phyloP scores from a whole-genome alignment of 92 coral and sea anemone genomes.

The Pocillopora meandrina region DNA sequence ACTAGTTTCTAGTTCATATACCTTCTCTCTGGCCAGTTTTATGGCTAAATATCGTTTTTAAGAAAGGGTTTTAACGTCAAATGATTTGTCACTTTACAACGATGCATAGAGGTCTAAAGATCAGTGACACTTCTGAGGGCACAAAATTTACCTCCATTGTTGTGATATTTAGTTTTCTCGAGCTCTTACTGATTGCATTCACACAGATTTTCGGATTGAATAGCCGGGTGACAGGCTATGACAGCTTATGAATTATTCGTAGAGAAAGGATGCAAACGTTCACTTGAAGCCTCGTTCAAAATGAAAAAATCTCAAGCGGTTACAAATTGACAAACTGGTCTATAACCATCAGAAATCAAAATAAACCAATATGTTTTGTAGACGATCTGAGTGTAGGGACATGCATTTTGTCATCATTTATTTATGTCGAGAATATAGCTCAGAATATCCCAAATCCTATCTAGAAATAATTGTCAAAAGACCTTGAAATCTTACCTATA shows the following conservation, averaged over 20 bases:
- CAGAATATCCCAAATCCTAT: neutral
- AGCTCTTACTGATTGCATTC: neutral
- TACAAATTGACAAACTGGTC: neutral
- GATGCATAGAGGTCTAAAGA: neutral
- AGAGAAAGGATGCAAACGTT: neutral
- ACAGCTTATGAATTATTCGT: conserved; percentile 4
- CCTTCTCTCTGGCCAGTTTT: neutral
- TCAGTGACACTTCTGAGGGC: neutral
- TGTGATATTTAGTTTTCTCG: neutral
- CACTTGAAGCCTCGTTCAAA: neutral
- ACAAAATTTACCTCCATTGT: neutral
- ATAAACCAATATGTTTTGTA: neutral
- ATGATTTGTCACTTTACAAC: neutral
- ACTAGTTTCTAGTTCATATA: neutral
- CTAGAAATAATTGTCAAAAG: neutral
- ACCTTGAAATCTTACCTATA: neutral
- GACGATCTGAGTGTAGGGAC: neutral
- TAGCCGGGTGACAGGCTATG: neutral
- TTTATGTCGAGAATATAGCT: conserved; percentile 5
- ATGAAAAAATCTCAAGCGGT: neutral
- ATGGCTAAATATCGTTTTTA: neutral
- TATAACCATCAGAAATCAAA: neutral
- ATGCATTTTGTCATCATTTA: neutral
- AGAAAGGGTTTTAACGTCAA: too few species aligned
- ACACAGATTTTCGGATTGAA: neutral